These are phyloP conservation scores for Sinelater perroti DNA, from an alignment of 2,888 invertebrate genomes.

Conservation along the genomic window DNA sequence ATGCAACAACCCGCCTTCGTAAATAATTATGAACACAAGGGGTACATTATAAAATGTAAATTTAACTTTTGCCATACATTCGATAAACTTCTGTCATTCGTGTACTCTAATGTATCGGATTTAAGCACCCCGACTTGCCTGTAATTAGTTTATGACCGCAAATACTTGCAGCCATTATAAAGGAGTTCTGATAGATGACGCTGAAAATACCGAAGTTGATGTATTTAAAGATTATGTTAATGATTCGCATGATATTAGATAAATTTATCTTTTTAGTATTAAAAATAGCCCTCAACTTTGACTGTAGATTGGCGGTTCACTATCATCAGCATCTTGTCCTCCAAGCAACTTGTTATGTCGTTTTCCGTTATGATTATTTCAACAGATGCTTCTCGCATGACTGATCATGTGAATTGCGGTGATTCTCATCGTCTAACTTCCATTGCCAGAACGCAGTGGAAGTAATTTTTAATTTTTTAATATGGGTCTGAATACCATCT, in stretches of 20 bases:
- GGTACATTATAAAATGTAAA: too few species aligned
- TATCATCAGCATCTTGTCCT: conserved; percentile 81
- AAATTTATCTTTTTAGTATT: conserved; percentile 80
- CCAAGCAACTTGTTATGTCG: conserved; percentile 77
- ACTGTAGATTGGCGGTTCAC: conserved; percentile 96
- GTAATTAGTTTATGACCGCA: too few species aligned
- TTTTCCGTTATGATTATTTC: conserved; percentile 87
- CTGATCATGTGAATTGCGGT: too few species aligned
- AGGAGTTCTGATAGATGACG: conserved; percentile 91
- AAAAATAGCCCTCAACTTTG: conserved; percentile 92
- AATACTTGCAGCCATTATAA: conserved; percentile 87
- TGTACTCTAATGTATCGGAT: too few species aligned
- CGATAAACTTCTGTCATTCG: too few species aligned
- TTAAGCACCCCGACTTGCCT: too few species aligned
- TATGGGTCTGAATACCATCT: conserved; percentile 79
- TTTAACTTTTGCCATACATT: too few species aligned
- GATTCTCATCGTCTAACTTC: conserved; percentile 86
- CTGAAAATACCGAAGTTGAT: conserved; percentile 96
- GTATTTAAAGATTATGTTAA: conserved; percentile 94
- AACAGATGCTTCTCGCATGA: too few species aligned
- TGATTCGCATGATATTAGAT: conserved; percentile 94
- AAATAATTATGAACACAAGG: too few species aligned
- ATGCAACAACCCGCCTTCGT: too few species aligned
- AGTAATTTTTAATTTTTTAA: conserved; percentile 87
- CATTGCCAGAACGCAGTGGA: conserved; percentile 91